Evolutionary conservation across 2,113 vertebrate species (phyloP).

Genomic region (Rostratula benghalensis): DNA sequence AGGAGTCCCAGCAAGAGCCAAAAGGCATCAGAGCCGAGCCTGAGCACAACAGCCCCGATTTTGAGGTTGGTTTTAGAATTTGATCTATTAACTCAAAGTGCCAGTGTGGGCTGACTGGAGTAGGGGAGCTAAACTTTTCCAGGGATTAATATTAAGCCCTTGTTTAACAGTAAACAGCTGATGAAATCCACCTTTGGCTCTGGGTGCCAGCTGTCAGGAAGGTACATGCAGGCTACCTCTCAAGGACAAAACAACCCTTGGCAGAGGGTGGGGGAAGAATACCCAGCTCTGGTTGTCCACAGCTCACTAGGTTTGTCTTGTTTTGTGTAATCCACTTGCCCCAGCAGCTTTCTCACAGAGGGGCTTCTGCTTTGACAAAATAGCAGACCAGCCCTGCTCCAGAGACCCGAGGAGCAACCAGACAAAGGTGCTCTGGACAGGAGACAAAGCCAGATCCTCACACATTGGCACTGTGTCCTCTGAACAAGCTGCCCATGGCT

Average conservation of each 20-base stretch:
- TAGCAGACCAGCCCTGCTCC: neutral
- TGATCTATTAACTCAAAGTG: neutral
- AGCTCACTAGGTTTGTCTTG: neutral
- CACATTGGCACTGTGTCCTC: neutral
- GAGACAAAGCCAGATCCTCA: neutral
- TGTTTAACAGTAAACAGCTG: conserved; percentile 31
- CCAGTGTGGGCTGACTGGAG: neutral
- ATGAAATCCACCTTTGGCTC: conserved; percentile 44
- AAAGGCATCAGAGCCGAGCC: neutral
- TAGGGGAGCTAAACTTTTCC: neutral
- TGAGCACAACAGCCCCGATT: neutral
- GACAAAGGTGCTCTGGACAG: neutral
- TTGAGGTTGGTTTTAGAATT: neutral
- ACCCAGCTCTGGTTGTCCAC: neutral
- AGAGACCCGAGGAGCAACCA: neutral
- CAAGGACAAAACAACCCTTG: neutral
- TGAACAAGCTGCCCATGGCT: neutral
- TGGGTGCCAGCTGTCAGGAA: conserved; percentile 14
- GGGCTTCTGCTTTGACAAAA: neutral
- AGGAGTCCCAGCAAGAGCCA: neutral
- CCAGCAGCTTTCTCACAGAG: neutral
- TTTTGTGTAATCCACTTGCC: neutral
- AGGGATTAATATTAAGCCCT: conserved; percentile 51
- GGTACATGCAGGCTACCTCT: neutral
- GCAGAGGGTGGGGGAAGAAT: neutral